Percentiles rank a stretch among this genome's conserved stretches.
Evolutionary conservation across 2,113 vertebrate genomes (phyloP).

Genomic region (Tachycineta bicolor): DNA sequence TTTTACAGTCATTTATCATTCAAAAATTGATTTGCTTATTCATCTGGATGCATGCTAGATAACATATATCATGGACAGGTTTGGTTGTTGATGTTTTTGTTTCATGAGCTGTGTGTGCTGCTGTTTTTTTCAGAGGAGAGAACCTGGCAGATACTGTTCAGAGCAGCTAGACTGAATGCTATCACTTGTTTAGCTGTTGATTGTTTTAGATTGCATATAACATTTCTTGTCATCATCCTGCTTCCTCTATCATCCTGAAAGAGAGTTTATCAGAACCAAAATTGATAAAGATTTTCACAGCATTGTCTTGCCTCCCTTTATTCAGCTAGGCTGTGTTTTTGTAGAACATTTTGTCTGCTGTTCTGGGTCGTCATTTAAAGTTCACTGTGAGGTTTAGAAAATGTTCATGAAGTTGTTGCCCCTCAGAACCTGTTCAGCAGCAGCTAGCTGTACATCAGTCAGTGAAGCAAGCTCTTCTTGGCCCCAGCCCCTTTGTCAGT

Average conservation of each 20-base stretch:
- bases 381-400: neutral
- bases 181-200: accelerated
- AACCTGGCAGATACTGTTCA: neutral
- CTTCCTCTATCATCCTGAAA: neutral
- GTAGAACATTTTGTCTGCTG: neutral
- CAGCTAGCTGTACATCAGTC: neutral
- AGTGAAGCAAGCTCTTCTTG: neutral
- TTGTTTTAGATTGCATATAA: neutral
- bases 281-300: neutral
- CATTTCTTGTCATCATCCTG: neutral
- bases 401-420: neutral
- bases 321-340: neutral
- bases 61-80: too few relatives aligned
- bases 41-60: neutral
- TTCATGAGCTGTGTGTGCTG: accelerated
- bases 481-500: neutral
- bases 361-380: conserved; percentile 31
- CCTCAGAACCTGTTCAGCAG: neutral
- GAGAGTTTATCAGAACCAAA: neutral
- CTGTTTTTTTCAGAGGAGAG: neutral
- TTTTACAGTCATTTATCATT: neutral
- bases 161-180: neutral
- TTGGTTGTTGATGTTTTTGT: neutral
- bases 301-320: neutral
- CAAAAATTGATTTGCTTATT: neutral